These are phyloP conservation scores for Plemyria rubiginata DNA, from an alignment of 2,888 invertebrate species.

Conservation along the genomic window DNA sequence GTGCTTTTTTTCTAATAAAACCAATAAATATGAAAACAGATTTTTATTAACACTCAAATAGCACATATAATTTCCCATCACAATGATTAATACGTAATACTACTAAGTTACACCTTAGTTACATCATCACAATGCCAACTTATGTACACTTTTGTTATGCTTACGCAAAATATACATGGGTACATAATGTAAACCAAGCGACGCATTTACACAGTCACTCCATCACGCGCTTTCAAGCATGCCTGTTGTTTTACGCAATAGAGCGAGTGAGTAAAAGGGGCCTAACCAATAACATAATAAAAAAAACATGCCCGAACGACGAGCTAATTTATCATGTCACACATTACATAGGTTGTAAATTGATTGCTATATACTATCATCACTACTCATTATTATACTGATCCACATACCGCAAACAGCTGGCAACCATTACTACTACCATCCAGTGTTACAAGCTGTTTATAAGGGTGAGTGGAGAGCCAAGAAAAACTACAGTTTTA, in stretches of 20 bases:
- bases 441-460: background rate
- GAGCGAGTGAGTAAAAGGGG: slow-evolving; percentile 2
- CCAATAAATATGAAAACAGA: slow-evolving; percentile 56
- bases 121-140: slow-evolving; percentile 62
- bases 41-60: slow-evolving; percentile 76
- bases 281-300: background rate
- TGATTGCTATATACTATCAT: slow-evolving; percentile 40
- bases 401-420: slow-evolving; percentile 47
- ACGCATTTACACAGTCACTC: slow-evolving; percentile 2
- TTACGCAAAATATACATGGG: slow-evolving; percentile 34
- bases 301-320: slow-evolving; percentile 44
- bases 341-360: slow-evolving; percentile 40
- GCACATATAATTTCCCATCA: slow-evolving; percentile 75
- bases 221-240: background rate
- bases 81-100: slow-evolving; percentile 62
- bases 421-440: background rate
- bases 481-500: background rate
- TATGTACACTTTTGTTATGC: slow-evolving; percentile 49
- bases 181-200: slow-evolving; percentile 12
- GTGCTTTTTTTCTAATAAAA: slow-evolving; percentile 31
- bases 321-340: slow-evolving; percentile 56
- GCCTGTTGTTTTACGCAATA: background rate
- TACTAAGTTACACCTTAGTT: slow-evolving; percentile 67
- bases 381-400: slow-evolving; percentile 35
- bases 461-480: slow-evolving; percentile 5